These are phyloP conservation scores for Heliconius ismenius DNA, from an alignment of 2,888 invertebrate genomes.

Conservation along the genomic window DNA sequence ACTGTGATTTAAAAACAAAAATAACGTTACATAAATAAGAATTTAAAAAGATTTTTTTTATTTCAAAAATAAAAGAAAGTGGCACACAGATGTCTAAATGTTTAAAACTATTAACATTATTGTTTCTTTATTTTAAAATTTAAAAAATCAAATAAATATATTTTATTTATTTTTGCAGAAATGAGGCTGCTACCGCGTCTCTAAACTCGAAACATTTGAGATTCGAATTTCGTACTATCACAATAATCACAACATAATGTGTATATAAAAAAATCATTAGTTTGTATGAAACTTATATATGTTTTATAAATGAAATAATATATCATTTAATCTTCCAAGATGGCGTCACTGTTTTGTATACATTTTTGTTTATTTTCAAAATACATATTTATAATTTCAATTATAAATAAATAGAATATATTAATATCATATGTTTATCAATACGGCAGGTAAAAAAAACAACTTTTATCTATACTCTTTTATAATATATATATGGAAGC, in stretches of 20 bases:
- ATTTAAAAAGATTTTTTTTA: background rate
- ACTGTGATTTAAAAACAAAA: background rate
- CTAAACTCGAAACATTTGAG: conserved; percentile 14
- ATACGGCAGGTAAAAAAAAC: background rate
- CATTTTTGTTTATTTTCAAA: background rate
- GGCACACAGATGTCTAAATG: background rate
- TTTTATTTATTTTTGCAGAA: background rate
- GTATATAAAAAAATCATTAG: background rate
- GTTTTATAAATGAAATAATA: background rate
- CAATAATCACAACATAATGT: conserved; percentile 1
- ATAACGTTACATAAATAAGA: background rate
- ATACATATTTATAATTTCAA: background rate
- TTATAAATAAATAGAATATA: background rate
- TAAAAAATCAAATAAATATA: background rate
- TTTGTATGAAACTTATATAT: background rate
- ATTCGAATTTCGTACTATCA: conserved; percentile 14
- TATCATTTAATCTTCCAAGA: background rate
- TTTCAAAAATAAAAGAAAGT: background rate
- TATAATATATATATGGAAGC: conserved; percentile 9
- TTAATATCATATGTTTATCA: background rate
- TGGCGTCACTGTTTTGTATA: background rate
- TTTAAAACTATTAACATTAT: background rate
- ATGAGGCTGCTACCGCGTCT: background rate
- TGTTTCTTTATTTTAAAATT: background rate
- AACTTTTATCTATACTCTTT: background rate